Evolutionary conservation across 2,888 invertebrate species (phyloP).

Genomic region (Scaptomyza cyrtandrae): DNA sequence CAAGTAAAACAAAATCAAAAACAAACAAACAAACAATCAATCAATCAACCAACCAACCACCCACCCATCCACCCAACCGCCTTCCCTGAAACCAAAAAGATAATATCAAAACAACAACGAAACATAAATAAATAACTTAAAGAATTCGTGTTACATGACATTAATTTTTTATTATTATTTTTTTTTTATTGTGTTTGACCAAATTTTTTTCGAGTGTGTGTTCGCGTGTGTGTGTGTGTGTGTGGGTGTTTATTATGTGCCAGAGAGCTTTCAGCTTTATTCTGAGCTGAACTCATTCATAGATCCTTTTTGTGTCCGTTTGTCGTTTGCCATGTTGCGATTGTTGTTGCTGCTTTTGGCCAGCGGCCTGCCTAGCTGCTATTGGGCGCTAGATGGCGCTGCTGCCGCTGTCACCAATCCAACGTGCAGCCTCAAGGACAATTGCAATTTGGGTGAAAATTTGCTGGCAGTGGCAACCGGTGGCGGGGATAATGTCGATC

Average conservation of each 20-base stretch:
- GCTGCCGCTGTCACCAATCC: conserved; percentile 59
- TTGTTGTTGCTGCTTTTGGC: conserved; percentile 23
- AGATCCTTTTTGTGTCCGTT: background rate
- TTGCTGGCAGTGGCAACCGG: conserved; percentile 58
- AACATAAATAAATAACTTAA: background rate
- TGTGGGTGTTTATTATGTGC: conserved; percentile 47
- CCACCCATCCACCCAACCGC: conserved; percentile 4
- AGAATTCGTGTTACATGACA: background rate
- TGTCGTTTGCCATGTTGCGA: conserved; percentile 7
- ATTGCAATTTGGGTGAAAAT: conserved; percentile 80
- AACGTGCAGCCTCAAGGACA: conserved; percentile 82
- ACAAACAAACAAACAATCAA: conserved; percentile 11
- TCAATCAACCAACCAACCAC: conserved; percentile 7
- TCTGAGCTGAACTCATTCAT: background rate
- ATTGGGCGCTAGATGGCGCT: conserved; percentile 53
- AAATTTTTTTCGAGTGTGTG: conserved; percentile 9
- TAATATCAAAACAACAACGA: conserved; percentile 5
- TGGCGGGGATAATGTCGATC: conserved; percentile 47
- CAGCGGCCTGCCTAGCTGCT: conserved; percentile 11
- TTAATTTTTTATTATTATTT: background rate
- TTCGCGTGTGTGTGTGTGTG: conserved; percentile 20
- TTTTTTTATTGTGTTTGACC: background rate
- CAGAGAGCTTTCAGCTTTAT: conserved; percentile 4
- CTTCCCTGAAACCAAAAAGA: background rate
- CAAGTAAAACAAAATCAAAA: conserved; percentile 1